These are phyloP conservation scores for Poecilia velifera DNA, from an alignment of 2,797 vertebrate genomes.

Conservation along the genomic window DNA sequence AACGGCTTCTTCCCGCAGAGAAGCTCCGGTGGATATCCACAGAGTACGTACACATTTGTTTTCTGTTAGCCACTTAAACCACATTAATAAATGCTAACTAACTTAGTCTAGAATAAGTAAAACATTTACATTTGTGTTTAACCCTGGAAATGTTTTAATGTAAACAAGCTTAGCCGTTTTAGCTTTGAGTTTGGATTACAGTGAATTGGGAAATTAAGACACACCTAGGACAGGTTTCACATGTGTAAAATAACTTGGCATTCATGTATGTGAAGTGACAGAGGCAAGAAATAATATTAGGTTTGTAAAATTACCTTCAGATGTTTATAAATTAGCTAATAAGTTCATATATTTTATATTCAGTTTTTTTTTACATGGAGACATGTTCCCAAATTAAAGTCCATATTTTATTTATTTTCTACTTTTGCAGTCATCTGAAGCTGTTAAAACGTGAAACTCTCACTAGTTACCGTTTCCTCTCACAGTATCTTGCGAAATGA, in stretches of 20 bases:
- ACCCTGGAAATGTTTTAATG: background rate
- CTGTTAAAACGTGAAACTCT: background rate
- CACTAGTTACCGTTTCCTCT: background rate
- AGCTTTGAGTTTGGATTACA: background rate
- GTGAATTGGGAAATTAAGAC: background rate
- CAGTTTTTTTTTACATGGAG: background rate
- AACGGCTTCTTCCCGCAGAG: constrained; percentile 76
- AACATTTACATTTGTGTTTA: background rate
- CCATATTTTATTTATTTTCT: background rate
- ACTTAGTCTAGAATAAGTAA: accelerated
- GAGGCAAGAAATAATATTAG: background rate
- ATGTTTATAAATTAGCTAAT: background rate
- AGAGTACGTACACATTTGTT: constrained; percentile 71
- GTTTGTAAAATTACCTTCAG: background rate
- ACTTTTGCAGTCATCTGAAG: background rate
- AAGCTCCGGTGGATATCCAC: constrained; percentile 71
- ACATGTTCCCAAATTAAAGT: background rate
- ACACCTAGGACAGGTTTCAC: background rate
- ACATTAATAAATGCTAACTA: background rate
- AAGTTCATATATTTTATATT: background rate
- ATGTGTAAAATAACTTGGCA: accelerated
- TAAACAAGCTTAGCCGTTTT: constrained; percentile 10
- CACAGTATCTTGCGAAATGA: background rate
- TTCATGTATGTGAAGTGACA: background rate
- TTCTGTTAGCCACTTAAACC: background rate